These are phyloP conservation scores for Nothoprocta perdicaria DNA, from an alignment of 2,113 vertebrate species.

Conservation along the genomic window DNA sequence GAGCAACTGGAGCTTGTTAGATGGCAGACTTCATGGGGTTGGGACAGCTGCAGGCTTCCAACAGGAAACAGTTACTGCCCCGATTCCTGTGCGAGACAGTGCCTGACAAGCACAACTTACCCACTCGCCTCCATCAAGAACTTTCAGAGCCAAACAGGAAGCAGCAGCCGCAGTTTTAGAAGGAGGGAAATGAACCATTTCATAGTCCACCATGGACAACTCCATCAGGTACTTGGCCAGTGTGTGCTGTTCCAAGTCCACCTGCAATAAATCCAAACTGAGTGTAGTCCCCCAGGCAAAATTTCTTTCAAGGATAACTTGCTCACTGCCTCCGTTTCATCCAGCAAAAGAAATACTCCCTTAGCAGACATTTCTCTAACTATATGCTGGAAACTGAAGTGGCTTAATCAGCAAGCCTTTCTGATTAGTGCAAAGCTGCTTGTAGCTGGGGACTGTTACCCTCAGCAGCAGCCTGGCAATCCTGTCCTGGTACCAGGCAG, in stretches of 20 bases:
- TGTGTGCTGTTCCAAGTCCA: constrained; percentile 80
- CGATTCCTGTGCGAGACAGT: neutral
- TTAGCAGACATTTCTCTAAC: neutral
- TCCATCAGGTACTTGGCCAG: constrained; percentile 89
- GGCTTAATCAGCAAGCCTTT: neutral
- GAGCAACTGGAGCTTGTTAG: neutral
- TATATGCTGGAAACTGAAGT: neutral
- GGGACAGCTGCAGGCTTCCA: neutral
- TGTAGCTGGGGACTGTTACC: neutral
- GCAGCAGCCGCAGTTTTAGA: constrained; percentile 85
- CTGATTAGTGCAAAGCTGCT: neutral
- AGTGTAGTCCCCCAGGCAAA: neutral
- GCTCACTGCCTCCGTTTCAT: neutral
- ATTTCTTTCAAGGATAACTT: neutral
- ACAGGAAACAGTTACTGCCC: neutral
- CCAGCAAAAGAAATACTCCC: neutral
- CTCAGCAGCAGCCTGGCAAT: neutral
- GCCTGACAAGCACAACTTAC: constrained; percentile 67
- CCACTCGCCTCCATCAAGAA: constrained; percentile 82
- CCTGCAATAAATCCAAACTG: constrained; percentile 71
- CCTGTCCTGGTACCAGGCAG: neutral
- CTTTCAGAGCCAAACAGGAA: constrained; percentile 83
- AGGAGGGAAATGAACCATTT: constrained; percentile 86
- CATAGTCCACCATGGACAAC: constrained; percentile 86
- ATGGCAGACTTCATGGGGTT: neutral